Evolutionary conservation across 2,797 vertebrate genomes (phyloP).

Genomic region (Tragopan temminckii): DNA sequence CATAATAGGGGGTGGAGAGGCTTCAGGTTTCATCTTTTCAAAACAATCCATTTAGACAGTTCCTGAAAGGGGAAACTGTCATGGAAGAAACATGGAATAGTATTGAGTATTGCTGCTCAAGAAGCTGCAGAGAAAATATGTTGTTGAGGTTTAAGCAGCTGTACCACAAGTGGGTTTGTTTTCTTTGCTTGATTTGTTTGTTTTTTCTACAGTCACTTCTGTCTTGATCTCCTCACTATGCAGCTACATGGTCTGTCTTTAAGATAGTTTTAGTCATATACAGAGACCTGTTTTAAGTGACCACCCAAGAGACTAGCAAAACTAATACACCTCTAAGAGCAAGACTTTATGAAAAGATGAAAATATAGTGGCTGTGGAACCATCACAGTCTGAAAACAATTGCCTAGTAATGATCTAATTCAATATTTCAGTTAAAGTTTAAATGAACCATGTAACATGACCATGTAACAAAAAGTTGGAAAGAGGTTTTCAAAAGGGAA

Average conservation of each 20-base stretch:
- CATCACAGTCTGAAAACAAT: neutral
- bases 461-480: neutral
- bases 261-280: neutral
- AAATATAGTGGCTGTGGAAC: neutral
- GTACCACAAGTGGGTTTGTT: slow-evolving; percentile 22
- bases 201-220: slow-evolving; percentile 25
- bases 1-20: neutral
- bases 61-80: neutral
- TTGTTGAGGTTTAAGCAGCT: neutral
- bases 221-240: neutral
- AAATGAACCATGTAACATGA: neutral
- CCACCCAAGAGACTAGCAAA: slow-evolving; percentile 18
- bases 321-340: neutral
- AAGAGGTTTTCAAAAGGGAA: neutral
- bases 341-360: neutral
- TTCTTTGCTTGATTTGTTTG: slow-evolving; percentile 57
- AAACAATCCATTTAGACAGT: neutral
- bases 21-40: neutral
- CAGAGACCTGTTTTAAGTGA: neutral
- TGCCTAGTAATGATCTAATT: neutral
- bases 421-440: neutral
- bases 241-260: neutral
- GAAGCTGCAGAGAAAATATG: neutral
- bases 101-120: neutral
- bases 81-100: neutral